phyloP scores from a whole-genome alignment of 2,113 vertebrate species.

The Brienomyrus brachyistius region DNA sequence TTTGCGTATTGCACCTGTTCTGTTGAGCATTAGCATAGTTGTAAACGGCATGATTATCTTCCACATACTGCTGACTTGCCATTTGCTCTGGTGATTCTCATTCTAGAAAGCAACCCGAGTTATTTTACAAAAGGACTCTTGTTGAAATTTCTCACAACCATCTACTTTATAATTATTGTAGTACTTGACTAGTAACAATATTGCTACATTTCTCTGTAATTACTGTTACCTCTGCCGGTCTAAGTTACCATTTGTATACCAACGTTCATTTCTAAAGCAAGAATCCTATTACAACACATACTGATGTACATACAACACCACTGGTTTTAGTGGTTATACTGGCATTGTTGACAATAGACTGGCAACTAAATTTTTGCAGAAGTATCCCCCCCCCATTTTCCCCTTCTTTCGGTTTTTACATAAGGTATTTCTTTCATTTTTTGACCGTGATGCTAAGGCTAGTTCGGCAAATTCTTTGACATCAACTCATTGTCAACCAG shows the following conservation, averaged over 20 bases:
- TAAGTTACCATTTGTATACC: background rate
- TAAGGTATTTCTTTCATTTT: background rate
- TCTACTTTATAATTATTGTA: background rate
- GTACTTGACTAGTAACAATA: background rate
- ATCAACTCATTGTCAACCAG: background rate
- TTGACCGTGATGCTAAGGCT: background rate
- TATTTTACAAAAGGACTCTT: background rate
- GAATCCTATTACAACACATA: background rate
- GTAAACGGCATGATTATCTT: background rate
- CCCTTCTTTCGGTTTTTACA: background rate
- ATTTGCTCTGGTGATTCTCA: background rate
- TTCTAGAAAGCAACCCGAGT: background rate
- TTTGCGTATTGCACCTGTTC: background rate
- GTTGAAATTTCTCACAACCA: background rate
- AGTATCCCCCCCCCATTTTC: background rate
- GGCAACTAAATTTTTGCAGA: too few relatives aligned
- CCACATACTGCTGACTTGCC: background rate
- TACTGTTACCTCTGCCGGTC: background rate
- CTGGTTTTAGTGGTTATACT: background rate
- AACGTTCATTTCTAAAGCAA: background rate
- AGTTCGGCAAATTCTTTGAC: background rate
- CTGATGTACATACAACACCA: background rate
- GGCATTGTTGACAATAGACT: too few relatives aligned
- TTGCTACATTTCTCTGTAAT: background rate
- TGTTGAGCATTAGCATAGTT: background rate